Base-by-base conservation (phyloP, 2,888 invertebrate genomes). In the Drosophila lutescens region DNA sequence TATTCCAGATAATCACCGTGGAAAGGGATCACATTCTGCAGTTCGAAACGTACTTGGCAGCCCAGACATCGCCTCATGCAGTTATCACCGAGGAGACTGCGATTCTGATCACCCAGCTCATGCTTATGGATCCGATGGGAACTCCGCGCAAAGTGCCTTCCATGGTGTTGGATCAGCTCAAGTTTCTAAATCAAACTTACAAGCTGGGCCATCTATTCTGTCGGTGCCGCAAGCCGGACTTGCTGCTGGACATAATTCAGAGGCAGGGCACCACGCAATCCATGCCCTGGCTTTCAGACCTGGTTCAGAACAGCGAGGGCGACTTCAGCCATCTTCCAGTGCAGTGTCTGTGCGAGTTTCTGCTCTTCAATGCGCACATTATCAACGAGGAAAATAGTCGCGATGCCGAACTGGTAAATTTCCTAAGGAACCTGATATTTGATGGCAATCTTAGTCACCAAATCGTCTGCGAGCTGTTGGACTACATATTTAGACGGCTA, bases 311-410 rank as follows among this genome's bases (percentile, higher is more conserved):
- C 81, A 97, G 97, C 77, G 98, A 98, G 89, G 96, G 91, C 4
- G 92, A 92, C 58, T 92, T 93, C 76, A 96, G 97, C 88, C 97
- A 98, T 80, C 93, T 99, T 20, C 99, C 99, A 0, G 98, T 99
- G n/a, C 98, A 98, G 90, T 99, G 98, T 90, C 94, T 99, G 53
- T 99, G 99, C 93, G 99, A 99, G 93, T 98, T 98, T 93, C 93
- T 99, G 53, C 94, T 98, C 2, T 95, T 95, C 71, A 94, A 94
- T 59, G 93, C 94, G 0, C 93, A 93, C 3, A 94, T 94, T 70
- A 95, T 95, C 78, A 95, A 95, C 85, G 93, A 94, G n/a, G 95
- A 96, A 60, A 92, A 92, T 58, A 90, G 86, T 34, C 95, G 96
- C 76, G 95, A 96, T 84, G 93, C 93, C 8, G 97, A 98, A 91